These are phyloP conservation scores for Conops quadrifasciatus DNA, from an alignment of 2,888 invertebrate genomes.

Conservation along the genomic window DNA sequence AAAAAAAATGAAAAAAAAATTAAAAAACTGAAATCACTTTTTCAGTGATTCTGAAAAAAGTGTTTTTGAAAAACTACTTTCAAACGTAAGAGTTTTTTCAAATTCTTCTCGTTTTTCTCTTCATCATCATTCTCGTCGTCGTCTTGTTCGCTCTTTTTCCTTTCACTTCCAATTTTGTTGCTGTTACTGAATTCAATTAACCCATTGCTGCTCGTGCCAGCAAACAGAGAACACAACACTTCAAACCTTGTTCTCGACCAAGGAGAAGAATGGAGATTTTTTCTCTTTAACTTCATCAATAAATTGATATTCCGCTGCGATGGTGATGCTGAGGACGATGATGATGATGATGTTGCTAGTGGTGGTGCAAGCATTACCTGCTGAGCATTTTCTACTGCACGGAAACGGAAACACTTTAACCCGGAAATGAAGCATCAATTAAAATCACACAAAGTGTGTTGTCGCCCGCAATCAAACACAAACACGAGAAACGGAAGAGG, in stretches of 20 bases:
- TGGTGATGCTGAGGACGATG: no score
- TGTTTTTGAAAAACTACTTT: no score
- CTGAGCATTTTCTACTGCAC: slow-evolving; percentile 40
- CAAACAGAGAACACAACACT: neutral
- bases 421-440: slow-evolving; percentile 61
- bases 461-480: neutral
- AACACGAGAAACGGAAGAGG: neutral
- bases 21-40: no score
- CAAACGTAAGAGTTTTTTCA: no score
- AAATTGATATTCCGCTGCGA: slow-evolving; percentile 52
- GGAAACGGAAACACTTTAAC: slow-evolving; percentile 57
- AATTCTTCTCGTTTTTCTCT: no score
- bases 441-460: slow-evolving; percentile 50
- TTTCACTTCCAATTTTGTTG: neutral
- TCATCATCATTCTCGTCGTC: no score
- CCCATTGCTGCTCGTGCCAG: no score
- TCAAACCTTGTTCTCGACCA: no score
- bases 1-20: neutral
- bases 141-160: neutral
- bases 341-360: no score
- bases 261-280: slow-evolving; percentile 44
- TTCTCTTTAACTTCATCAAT: slow-evolving; percentile 59
- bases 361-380: no score
- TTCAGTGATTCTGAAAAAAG: neutral
- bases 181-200: slow-evolving; percentile 10